Percentiles rank a stretch among this genome's conserved stretches.
Conservation (phyloP, 2,888 invertebrate genomes). For the Unio pictorum region DNA sequence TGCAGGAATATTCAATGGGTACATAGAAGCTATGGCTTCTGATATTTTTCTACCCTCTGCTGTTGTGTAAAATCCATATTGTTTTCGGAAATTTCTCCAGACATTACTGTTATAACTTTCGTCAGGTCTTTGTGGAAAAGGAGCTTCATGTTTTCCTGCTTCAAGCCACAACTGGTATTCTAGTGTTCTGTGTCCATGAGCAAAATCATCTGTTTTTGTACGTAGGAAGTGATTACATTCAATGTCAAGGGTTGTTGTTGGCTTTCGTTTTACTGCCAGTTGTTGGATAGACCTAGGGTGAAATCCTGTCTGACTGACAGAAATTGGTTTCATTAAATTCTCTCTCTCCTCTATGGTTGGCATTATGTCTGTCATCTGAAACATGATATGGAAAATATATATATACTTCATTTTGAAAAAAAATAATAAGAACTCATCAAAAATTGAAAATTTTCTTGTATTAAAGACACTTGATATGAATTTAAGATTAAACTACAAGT, state of each 20-base stretch:
- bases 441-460: background rate
- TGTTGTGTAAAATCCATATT: constrained; percentile 60
- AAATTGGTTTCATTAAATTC: constrained; percentile 44
- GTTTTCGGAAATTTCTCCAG: constrained; percentile 68
- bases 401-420: background rate
- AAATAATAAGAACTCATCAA: background rate
- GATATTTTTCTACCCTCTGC: constrained; percentile 61
- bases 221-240: constrained; percentile 67
- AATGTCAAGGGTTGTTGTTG: constrained; percentile 61
- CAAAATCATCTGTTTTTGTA: constrained; percentile 45
- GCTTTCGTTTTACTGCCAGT: constrained; percentile 49
- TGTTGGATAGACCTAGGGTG: constrained; percentile 62
- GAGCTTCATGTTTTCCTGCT: constrained; percentile 67
- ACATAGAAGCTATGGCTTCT: constrained; percentile 68
- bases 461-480: background rate
- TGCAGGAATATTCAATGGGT: constrained; percentile 68
- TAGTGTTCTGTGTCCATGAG: constrained; percentile 52
- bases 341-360: constrained; percentile 65
- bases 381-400: background rate
- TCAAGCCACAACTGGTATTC: constrained; percentile 68
- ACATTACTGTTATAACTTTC: constrained; percentile 68
- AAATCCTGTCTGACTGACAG: constrained; percentile 62
- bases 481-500: too few species aligned
- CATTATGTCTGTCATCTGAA: constrained; percentile 18
- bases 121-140: constrained; percentile 61